These are phyloP conservation scores for Myotis planiceps DNA, from an alignment of 2,797 vertebrate species.

Conservation along the genomic window DNA sequence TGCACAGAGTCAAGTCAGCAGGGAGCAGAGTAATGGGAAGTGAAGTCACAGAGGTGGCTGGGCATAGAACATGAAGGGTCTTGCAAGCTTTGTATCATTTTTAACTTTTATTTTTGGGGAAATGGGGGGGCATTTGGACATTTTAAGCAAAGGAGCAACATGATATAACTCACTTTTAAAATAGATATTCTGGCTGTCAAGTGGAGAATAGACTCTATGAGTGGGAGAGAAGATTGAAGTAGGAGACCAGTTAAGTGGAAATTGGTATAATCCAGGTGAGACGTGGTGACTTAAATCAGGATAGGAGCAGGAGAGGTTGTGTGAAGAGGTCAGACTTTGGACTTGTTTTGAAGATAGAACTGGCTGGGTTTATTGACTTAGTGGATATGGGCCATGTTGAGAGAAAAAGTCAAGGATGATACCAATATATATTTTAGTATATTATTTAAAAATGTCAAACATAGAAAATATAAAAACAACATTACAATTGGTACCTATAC, in stretches of 20 bases:
- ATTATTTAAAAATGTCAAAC: background rate
- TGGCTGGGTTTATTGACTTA: background rate
- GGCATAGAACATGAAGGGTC: background rate
- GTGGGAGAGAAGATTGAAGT: background rate
- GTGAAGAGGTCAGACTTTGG: background rate
- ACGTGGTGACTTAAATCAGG: background rate
- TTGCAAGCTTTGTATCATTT: background rate
- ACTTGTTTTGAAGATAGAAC: background rate
- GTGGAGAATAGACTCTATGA: background rate
- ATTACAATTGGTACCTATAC: background rate
- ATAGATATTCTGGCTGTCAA: background rate
- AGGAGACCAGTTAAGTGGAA: background rate
- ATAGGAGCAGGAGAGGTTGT: background rate
- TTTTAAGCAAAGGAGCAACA: background rate
- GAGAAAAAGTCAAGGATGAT: background rate
- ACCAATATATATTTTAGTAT: background rate
- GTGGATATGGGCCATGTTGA: background rate
- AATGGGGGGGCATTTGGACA: background rate
- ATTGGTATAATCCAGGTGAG: background rate
- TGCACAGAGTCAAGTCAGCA: background rate
- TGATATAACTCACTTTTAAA: background rate
- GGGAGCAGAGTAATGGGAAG: background rate
- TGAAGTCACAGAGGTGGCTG: background rate
- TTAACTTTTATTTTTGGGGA: background rate
- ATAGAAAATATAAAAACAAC: background rate